Percentiles rank a stretch among this genome's conserved stretches.
These are phyloP conservation scores for Bungarus multicinctus DNA, from an alignment of 2,113 vertebrate species.

Conservation along the genomic window DNA sequence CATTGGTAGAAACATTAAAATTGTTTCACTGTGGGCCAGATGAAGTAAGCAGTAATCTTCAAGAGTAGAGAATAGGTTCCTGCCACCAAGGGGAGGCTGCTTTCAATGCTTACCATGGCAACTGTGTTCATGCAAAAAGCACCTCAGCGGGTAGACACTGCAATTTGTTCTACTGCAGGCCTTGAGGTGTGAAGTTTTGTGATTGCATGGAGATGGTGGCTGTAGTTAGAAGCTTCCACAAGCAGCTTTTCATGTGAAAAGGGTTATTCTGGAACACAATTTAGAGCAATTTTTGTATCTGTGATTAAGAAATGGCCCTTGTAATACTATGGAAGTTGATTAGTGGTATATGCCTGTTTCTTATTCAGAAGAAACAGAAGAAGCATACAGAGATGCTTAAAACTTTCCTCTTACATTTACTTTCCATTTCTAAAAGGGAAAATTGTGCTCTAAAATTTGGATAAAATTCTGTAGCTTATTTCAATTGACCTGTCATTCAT, in stretches of 20 bases:
- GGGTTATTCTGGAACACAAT: background rate
- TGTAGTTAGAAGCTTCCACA: background rate
- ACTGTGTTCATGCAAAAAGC: background rate
- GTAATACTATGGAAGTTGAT: background rate
- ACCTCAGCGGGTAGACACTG: background rate
- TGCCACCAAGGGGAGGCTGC: background rate
- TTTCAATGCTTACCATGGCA: background rate
- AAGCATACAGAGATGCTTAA: background rate
- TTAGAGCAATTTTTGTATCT: background rate
- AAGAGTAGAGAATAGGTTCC: background rate
- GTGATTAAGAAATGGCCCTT: background rate
- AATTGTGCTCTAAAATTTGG: background rate
- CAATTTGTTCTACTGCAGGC: background rate
- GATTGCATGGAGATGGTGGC: background rate
- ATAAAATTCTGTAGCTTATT: background rate
- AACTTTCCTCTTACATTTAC: background rate
- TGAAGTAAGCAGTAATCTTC: background rate
- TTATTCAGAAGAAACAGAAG: background rate
- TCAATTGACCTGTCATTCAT: background rate
- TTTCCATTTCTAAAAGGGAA: background rate
- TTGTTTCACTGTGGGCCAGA: background rate
- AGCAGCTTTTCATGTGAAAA: background rate
- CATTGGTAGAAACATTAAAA: background rate
- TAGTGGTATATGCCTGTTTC: background rate
- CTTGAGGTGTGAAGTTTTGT: background rate